phyloP scores from a whole-genome alignment of 2,113 vertebrate species.

The Macroglossus sobrinus region DNA sequence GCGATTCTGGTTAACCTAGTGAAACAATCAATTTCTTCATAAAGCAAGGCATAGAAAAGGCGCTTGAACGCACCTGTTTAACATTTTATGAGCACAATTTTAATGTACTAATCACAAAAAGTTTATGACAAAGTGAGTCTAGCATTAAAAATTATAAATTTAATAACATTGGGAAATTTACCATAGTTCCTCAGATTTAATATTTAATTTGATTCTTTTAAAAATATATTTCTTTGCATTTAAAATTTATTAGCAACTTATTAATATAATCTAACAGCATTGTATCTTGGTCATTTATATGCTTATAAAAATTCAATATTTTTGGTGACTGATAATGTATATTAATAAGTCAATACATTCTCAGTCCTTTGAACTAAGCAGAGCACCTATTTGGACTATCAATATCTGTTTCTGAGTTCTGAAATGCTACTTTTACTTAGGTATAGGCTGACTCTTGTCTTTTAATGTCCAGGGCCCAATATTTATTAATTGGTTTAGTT shows the following conservation, averaged over 20 bases:
- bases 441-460: background rate
- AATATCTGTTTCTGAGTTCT: background rate
- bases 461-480: background rate
- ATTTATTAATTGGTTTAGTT: background rate
- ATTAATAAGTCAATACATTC: background rate
- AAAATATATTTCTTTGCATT: background rate
- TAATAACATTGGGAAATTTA: background rate
- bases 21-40: slow-evolving; percentile 30
- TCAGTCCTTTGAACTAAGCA: background rate
- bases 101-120: slow-evolving; percentile 19
- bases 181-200: background rate
- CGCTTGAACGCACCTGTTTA: background rate
- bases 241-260: background rate
- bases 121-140: background rate
- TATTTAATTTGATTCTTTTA: background rate
- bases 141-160: background rate
- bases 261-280: background rate
- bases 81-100: slow-evolving; percentile 9
- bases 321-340: background rate
- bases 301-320: background rate
- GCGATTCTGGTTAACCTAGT: slow-evolving; percentile 24
- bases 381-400: background rate
- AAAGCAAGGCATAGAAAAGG: slow-evolving; percentile 49
- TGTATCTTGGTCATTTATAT: background rate
- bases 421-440: background rate